phyloP scores from a whole-genome alignment of 2,888 invertebrate genomes.

The Heteromyza rotundicornis region DNA sequence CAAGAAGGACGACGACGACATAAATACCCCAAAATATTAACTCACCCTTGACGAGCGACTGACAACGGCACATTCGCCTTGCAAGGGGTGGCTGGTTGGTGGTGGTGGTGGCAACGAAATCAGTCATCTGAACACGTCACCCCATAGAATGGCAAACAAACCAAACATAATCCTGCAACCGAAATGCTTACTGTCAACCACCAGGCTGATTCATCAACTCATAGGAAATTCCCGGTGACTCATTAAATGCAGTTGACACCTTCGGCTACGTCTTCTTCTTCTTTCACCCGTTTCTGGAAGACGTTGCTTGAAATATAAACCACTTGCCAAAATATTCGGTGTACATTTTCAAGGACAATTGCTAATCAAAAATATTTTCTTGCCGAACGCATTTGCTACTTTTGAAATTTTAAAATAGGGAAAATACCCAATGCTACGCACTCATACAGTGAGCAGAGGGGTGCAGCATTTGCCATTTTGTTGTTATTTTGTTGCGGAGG shows the following conservation, averaged over 20 bases:
- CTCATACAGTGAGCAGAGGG: too few relatives aligned
- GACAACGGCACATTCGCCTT: background rate
- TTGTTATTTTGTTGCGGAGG: too few relatives aligned
- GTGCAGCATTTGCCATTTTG: too few relatives aligned
- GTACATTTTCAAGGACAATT: conserved; percentile 23
- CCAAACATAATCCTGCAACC: conserved; percentile 3
- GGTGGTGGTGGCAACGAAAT: too few relatives aligned
- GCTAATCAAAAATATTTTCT: conserved; percentile 18
- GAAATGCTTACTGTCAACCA: too few relatives aligned
- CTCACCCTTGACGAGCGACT: background rate
- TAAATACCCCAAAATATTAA: background rate
- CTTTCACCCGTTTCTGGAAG: too few relatives aligned
- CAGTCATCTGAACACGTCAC: background rate
- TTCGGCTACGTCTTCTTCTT: too few relatives aligned
- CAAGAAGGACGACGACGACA: too few relatives aligned
- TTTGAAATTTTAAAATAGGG: too few relatives aligned
- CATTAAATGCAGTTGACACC: background rate
- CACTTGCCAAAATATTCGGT: conserved; percentile 11
- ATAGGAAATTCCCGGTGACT: conserved; percentile 11
- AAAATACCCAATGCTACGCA: too few relatives aligned
- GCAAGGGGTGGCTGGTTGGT: background rate
- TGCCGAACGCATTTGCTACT: too few relatives aligned
- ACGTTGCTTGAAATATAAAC: background rate
- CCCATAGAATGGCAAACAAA: background rate
- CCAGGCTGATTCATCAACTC: conserved; percentile 8